Base-by-base conservation (phyloP, 92 coral and sea anemone species). In the Bergia puertoricense region DNA sequence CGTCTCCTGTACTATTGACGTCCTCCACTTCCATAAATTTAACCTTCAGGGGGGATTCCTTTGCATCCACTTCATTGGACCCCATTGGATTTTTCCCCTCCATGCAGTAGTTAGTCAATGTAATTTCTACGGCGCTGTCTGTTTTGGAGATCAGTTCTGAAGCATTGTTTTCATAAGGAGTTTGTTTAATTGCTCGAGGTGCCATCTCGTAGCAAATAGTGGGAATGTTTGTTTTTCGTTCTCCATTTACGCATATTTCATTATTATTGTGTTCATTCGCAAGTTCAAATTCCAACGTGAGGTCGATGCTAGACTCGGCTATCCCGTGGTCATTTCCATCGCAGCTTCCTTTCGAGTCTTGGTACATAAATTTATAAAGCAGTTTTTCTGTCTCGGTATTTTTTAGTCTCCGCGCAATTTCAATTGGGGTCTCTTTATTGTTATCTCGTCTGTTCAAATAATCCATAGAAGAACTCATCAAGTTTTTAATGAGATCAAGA, bases 371-470 rank as follows among this genome's bases (percentile, higher is more conserved):
- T 68, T 85, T 91, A 54, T 85, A 79, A 80, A 95, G 95, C 77
- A 86, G 43, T 46, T 91, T 80, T 57, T 90, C 96, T 62, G 89
- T 74, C 3, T 90, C 91, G 30, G 80, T 75, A 41, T 90, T 76
- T 72, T 81, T 91, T 57, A 95, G 87, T 84, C 91, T 80, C 50
- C 88, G 82, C 4, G 98, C 95, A 68, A 93, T 91, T 22, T 95
- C 91, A 43, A 82, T 42, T 16, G 98, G 93, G 37, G 85, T 93
- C 81, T 95, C 93, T 76, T 90, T 86, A 51, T 90, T 90, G 22
- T 74, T 82, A 86, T 95, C 98, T 23, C 77, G 86, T 46, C 37
- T 77, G 67, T 87, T 90, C 68, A 95, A 86, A 50, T 69, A 83
- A 22, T 87, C 89, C 72, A 79, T 79, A 50, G 88, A 20, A 37